Conservation (phyloP, 2,888 invertebrate species). For the Zele albiditarsus region DNA sequence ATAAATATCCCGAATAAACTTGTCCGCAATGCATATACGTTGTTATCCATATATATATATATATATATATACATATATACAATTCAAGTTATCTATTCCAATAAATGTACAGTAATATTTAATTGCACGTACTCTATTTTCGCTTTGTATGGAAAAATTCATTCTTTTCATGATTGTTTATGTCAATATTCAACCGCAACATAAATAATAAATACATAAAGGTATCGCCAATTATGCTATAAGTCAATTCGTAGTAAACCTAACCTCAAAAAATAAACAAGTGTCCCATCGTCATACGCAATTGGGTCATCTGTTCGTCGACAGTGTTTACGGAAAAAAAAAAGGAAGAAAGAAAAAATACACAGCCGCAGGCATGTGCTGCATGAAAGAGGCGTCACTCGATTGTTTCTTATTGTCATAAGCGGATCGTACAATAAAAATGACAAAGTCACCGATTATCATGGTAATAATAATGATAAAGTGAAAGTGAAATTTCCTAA, state of each 20-base stretch:
- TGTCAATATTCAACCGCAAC: neutral
- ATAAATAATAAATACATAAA: neutral
- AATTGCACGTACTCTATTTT: no score
- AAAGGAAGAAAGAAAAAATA: neutral
- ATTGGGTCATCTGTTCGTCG: neutral
- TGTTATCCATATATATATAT: neutral
- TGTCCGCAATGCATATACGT: neutral
- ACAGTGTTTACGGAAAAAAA: neutral
- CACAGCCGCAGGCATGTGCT: neutral
- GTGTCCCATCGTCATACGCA: neutral
- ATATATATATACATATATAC: neutral
- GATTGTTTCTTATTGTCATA: neutral
- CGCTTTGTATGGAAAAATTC: no score
- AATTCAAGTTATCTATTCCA: no score
- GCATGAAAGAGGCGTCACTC: neutral
- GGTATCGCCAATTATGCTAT: neutral
- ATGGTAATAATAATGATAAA: neutral
- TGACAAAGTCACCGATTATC: neutral
- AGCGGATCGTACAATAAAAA: neutral
- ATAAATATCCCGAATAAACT: neutral
- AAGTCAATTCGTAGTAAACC: neutral
- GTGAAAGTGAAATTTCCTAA: neutral
- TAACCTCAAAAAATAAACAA: constrained; percentile 1
- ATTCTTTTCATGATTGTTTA: no score
- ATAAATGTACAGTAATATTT: no score